Conservation (phyloP, 1,140 invertebrate species). For the Mycetomoellerius zeteki region DNA sequence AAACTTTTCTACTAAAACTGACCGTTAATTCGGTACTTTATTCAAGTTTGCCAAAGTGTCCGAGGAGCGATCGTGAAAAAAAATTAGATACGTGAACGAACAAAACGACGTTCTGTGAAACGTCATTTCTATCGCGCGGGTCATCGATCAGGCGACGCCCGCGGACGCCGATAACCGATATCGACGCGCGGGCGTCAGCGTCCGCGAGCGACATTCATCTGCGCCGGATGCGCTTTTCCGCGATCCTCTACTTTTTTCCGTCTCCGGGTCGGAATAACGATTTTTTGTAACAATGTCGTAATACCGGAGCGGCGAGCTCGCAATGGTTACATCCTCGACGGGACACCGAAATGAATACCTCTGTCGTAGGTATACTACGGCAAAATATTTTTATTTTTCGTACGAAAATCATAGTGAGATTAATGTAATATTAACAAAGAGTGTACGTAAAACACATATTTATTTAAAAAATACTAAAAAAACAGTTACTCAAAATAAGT, state of each 20-base stretch:
- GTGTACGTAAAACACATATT: not conserved
- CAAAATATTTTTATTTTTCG: not conserved
- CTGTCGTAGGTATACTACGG: not conserved
- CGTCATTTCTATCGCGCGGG: constrained; percentile 74
- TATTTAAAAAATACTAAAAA: not conserved
- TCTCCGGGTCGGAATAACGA: constrained; percentile 59
- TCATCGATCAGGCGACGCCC: constrained; percentile 75
- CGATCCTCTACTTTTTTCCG: constrained; percentile 54
- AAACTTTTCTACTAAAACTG: constrained; percentile 18
- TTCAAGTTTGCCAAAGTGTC: constrained; percentile 31
- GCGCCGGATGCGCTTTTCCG: constrained; percentile 54
- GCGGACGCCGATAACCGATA: constrained; percentile 75
- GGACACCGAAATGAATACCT: constrained; percentile 12
- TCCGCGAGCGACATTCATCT: constrained; percentile 70
- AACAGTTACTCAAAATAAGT: not conserved
- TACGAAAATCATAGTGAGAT: not conserved
- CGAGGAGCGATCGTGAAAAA: constrained; percentile 1
- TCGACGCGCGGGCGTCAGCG: constrained; percentile 71
- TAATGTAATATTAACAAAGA: constrained; percentile 9
- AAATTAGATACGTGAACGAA: constrained; percentile 49
- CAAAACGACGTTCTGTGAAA: constrained; percentile 74
- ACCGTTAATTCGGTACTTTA: constrained; percentile 45
- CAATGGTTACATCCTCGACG: constrained; percentile 17
- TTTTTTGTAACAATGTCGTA: constrained; percentile 57
- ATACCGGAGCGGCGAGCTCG: not conserved